Evolutionary conservation across 2,888 invertebrate genomes (phyloP).

Genomic region (Pristionchus arcanus): DNA sequence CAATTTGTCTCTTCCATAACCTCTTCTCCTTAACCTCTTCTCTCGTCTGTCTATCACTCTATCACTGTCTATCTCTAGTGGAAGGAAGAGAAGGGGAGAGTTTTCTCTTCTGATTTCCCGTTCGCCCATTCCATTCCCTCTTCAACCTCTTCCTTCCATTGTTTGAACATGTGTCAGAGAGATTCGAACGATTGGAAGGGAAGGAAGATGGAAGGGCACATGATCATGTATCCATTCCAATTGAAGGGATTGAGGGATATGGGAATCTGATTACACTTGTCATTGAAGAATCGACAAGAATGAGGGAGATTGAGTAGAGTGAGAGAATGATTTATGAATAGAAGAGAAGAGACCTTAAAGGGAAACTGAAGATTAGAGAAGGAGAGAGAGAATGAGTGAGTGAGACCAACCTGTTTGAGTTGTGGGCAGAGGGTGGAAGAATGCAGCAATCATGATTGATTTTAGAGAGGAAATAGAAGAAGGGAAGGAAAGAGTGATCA

Average conservation of each 20-base stretch:
- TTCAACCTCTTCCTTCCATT: constrained; percentile 29
- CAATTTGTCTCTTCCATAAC: not conserved
- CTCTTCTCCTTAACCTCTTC: not conserved
- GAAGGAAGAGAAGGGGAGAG: not conserved
- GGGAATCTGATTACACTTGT: not conserved
- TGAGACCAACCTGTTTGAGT: not conserved
- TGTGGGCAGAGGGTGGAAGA: constrained; percentile 15
- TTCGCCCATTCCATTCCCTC: constrained; percentile 27
- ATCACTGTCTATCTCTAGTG: constrained; percentile 7
- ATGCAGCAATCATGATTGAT: constrained; percentile 18
- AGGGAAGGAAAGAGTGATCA: not conserved
- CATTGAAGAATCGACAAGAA: not conserved
- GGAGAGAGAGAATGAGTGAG: constrained; percentile 12
- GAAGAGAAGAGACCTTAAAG: constrained; percentile 7
- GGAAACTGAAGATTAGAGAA: constrained; percentile 32
- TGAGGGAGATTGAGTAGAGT: not conserved
- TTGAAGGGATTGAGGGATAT: not conserved
- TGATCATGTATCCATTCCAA: not conserved
- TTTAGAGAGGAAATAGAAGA: not conserved
- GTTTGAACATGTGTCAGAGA: constrained; percentile 50
- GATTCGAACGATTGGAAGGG: constrained; percentile 20
- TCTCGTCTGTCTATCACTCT: not conserved
- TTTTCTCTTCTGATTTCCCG: constrained; percentile 22
- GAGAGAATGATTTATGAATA: constrained; percentile 14
- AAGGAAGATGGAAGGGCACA: not conserved